A percentile compares a stretch with the other conserved stretches of the same genome.
phyloP scores from a whole-genome alignment of 2,888 invertebrate genomes.

The Scelioninae gen. 1 region DNA sequence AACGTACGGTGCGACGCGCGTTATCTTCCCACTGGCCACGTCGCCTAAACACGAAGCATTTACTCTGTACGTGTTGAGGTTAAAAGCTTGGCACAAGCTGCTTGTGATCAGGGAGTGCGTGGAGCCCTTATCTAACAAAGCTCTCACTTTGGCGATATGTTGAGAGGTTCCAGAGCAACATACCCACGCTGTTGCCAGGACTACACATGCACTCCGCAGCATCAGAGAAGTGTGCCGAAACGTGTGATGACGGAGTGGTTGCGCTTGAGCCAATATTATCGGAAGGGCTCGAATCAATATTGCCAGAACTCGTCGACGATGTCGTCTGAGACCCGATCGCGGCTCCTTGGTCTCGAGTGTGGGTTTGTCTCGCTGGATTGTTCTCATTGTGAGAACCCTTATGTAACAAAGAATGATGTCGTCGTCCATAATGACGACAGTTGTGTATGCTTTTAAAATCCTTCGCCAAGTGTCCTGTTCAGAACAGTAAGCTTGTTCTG shows the following conservation, averaged over 20 bases:
- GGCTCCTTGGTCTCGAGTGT: no score
- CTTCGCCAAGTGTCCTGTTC: background rate
- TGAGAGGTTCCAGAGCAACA: background rate
- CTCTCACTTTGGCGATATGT: slow-evolving; percentile 1
- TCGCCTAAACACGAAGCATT: background rate
- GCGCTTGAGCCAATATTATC: no score
- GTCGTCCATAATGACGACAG: slow-evolving; percentile 2
- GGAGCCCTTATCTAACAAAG: slow-evolving; percentile 20
- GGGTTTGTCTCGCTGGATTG: no score
- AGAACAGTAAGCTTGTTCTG: background rate
- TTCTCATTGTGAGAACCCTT: no score
- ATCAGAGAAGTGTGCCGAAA: background rate
- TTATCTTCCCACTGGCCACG: background rate
- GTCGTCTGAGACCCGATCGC: no score
- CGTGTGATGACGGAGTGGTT: no score
- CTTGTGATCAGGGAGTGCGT: background rate
- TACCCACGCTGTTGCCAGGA: slow-evolving; percentile 33
- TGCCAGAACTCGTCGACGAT: no score
- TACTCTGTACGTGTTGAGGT: background rate
- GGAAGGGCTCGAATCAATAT: no score
- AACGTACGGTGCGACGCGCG: no score
- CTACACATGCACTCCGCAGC: background rate
- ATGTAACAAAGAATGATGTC: slow-evolving; percentile 30
- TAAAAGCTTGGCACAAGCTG: background rate
- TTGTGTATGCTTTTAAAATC: slow-evolving; percentile 2